phyloP scores from a whole-genome alignment of 2,113 vertebrate genomes.

The Colaptes auratus region DNA sequence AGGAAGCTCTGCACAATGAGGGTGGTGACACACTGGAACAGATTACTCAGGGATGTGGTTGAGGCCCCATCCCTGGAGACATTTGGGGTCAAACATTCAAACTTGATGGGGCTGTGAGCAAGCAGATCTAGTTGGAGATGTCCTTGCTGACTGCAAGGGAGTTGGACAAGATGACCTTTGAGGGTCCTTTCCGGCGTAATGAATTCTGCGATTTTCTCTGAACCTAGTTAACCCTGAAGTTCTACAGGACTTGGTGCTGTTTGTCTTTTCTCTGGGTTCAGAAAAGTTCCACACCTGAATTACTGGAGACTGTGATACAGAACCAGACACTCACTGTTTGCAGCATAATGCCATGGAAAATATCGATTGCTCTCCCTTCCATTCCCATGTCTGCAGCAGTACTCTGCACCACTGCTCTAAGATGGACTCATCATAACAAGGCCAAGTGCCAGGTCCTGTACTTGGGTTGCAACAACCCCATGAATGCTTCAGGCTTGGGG shows the following conservation, averaged over 20 bases:
- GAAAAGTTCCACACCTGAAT: not conserved
- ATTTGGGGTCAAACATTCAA: too few species aligned
- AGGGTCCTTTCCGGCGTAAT: too few species aligned
- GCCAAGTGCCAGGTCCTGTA: not conserved
- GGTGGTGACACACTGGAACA: too few species aligned
- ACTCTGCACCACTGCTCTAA: fast-evolving
- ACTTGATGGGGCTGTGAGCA: too few species aligned
- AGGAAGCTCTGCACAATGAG: too few species aligned
- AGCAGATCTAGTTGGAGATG: too few species aligned
- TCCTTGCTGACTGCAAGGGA: too few species aligned
- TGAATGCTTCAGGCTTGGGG: not conserved
- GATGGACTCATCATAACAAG: not conserved
- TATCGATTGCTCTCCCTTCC: fast-evolving
- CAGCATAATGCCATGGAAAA: not conserved
- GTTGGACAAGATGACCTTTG: too few species aligned
- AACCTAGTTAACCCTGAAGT: not conserved
- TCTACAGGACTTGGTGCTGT: not conserved
- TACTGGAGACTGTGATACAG: not conserved
- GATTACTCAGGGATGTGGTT: too few species aligned
- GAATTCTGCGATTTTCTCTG: too few species aligned
- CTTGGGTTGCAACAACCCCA: not conserved
- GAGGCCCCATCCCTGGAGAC: too few species aligned
- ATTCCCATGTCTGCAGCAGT: fast-evolving
- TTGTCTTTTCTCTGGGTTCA: not conserved
- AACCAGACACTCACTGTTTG: not conserved